Conservation (phyloP, 2,888 invertebrate species). For the Phrixothrix hirtus region DNA sequence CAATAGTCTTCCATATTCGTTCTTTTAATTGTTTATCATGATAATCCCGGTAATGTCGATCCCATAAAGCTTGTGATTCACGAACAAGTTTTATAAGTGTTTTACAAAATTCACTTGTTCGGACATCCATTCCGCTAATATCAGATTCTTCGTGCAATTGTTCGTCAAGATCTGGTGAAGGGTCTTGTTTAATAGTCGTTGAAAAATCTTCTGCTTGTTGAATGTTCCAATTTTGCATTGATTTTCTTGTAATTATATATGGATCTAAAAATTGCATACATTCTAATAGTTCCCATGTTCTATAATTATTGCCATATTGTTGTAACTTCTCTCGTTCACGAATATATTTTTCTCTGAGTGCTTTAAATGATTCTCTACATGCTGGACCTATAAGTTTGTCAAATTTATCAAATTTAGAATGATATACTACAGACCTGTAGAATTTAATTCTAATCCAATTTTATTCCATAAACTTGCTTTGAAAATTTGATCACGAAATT, state of each 20-base stretch:
- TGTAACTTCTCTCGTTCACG: slow-evolving; percentile 41
- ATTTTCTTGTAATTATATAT: slow-evolving; percentile 40
- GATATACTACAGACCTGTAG: slow-evolving; percentile 35
- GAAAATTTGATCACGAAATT: slow-evolving; percentile 40
- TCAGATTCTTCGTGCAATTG: slow-evolving; percentile 11
- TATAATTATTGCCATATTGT: slow-evolving; percentile 36
- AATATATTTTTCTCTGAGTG: slow-evolving; percentile 43
- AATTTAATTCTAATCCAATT: slow-evolving; percentile 36
- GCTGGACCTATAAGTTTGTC: slow-evolving; percentile 28
- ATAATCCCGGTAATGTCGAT: slow-evolving; percentile 42
- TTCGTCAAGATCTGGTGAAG: slow-evolving; percentile 11
- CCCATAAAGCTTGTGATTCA: slow-evolving; percentile 45
- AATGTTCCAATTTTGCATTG: slow-evolving; percentile 10
- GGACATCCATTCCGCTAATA: slow-evolving; percentile 5
- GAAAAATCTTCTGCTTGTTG: slow-evolving; percentile 12
- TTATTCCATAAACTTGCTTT: slow-evolving; percentile 42
- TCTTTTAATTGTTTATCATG: slow-evolving; percentile 42
- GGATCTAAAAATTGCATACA: slow-evolving; percentile 42
- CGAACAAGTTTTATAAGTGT: slow-evolving; percentile 40
- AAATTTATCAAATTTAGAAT: slow-evolving; percentile 1
- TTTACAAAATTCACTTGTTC: slow-evolving; percentile 37
- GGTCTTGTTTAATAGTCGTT: slow-evolving; percentile 18
- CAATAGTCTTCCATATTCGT: slow-evolving; percentile 43
- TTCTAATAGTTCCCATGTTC: slow-evolving; percentile 40
- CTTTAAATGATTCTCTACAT: slow-evolving; percentile 43